Percentiles rank a stretch among this genome's conserved stretches.
Conservation (phyloP, 1,140 invertebrate genomes). For the Trigoniulus corallinus region DNA sequence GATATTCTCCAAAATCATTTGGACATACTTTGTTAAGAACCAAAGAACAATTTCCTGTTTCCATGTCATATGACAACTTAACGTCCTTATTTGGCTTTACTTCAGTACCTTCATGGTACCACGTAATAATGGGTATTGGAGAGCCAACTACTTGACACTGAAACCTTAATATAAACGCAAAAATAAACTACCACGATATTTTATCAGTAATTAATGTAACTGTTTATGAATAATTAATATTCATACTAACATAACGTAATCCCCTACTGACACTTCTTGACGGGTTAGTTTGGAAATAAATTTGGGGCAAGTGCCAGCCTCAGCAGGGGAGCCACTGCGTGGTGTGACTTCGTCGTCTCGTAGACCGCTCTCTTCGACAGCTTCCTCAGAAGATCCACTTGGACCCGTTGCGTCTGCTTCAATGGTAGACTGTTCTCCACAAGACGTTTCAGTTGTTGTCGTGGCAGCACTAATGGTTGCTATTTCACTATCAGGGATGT, state of each 20-base stretch:
- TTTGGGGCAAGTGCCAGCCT: not conserved
- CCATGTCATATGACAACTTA: constrained; percentile 61
- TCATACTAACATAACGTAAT: not conserved
- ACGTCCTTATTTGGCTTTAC: constrained; percentile 61
- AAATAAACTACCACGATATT: no score
- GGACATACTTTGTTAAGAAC: constrained; percentile 66
- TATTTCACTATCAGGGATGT: constrained; percentile 73
- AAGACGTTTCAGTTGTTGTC: constrained; percentile 16
- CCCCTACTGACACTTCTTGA: not conserved
- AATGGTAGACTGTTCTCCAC: constrained; percentile 24
- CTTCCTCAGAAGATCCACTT: constrained; percentile 56
- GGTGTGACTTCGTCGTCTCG: constrained; percentile 1
- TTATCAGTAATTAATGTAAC: no score
- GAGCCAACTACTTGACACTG: constrained; percentile 63
- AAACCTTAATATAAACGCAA: constrained; percentile 38
- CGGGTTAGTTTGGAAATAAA: not conserved
- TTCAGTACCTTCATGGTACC: constrained; percentile 60
- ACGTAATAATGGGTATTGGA: constrained; percentile 59
- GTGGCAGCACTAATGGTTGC: constrained; percentile 30
- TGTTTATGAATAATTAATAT: not conserved
- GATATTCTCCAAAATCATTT: constrained; percentile 71
- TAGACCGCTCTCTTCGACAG: constrained; percentile 41
- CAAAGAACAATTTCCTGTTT: constrained; percentile 59
- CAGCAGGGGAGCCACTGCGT: not conserved
- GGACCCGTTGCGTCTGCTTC: constrained; percentile 30